Conservation (phyloP, 2,797 vertebrate species). For the Falco peregrinus region DNA sequence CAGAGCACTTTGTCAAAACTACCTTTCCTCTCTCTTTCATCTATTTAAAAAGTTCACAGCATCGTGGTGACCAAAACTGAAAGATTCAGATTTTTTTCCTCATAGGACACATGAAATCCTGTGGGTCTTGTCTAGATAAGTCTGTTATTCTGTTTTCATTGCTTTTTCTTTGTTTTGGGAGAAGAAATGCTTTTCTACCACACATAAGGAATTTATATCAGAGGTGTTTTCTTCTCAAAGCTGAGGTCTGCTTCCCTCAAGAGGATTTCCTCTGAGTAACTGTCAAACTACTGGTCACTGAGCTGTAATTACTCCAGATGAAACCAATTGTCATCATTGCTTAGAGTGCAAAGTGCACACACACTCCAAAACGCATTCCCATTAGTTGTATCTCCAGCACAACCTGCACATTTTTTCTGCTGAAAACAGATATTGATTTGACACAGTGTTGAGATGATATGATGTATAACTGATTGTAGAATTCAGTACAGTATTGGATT, state of each 20-base stretch:
- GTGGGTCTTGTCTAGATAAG: neutral
- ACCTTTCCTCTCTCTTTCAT: neutral
- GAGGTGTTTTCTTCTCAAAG: slow-evolving; percentile 3
- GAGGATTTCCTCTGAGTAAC: slow-evolving; percentile 15
- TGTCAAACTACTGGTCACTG: neutral
- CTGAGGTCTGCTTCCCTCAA: neutral
- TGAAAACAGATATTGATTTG: slow-evolving; percentile 63
- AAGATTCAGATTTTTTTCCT: neutral
- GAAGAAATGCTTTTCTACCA: neutral
- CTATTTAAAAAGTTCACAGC: neutral
- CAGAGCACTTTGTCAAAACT: neutral
- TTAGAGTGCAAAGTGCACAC: neutral
- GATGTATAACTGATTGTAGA: slow-evolving; percentile 48
- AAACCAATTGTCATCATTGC: slow-evolving; percentile 38
- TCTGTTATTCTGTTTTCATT: neutral
- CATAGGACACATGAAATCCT: neutral
- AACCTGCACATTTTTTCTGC: slow-evolving; percentile 9
- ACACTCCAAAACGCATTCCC: neutral
- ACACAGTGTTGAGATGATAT: slow-evolving; percentile 33
- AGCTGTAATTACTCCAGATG: slow-evolving; percentile 23
- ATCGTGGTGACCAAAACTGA: neutral
- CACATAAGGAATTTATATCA: neutral
- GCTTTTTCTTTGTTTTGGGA: neutral
- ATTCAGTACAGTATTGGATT: slow-evolving; percentile 52
- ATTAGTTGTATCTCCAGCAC: slow-evolving; percentile 22